Base-by-base conservation (phyloP, 2,888 invertebrate species). In the Xanthorhoe designata region DNA sequence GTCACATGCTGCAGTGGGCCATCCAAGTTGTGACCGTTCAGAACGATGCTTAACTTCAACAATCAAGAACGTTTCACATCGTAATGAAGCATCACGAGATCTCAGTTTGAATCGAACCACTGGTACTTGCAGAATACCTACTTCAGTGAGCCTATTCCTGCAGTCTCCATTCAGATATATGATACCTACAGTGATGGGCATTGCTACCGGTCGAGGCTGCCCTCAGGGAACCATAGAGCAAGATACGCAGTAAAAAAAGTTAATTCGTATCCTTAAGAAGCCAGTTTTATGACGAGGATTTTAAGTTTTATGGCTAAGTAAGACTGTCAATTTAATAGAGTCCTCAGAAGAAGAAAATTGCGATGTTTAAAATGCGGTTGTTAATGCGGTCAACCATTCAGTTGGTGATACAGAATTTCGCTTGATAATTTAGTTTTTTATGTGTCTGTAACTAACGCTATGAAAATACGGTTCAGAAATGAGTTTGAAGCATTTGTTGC, bases 221-320 rank as follows among this genome's bases (percentile, higher is more conserved):
- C 54, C 61, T 32, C 52, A 9, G 61, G 53, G 53, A 42, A 38
- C 51, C 47, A 53, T 47, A 61, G 61, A 17, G 29, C 13, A 45
- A 47, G 18, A 35, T 18, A 18, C n/a, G 24, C 53, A 45, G 61
- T 52, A 61, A 47, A 47, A 47, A 15, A 47, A 17, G 47, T 47
- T 7, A 42, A 13, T 42, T 42, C 47, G 47, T 17, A 47, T 17
- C 15, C 1, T 15, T 8, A 15, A 15, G n/a, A 9, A 8, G 15
- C 47, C 15, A 17, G 4, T 8, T 47, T 17, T 15, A 17, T 47
- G 47, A 47, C 47, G 7, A n/a, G 13, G 1, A 10, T 42, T 42
- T 13, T 42, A 13, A 42, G 38, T 13, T 38, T 2, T 10, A n/a
- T n/a, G n/a, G n/a, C n/a, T n/a, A n/a, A n/a, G n/a, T n/a, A 13